These are phyloP conservation scores for Xanthostigma xanthostigma DNA, from an alignment of 2,888 invertebrate genomes.

Conservation along the genomic window DNA sequence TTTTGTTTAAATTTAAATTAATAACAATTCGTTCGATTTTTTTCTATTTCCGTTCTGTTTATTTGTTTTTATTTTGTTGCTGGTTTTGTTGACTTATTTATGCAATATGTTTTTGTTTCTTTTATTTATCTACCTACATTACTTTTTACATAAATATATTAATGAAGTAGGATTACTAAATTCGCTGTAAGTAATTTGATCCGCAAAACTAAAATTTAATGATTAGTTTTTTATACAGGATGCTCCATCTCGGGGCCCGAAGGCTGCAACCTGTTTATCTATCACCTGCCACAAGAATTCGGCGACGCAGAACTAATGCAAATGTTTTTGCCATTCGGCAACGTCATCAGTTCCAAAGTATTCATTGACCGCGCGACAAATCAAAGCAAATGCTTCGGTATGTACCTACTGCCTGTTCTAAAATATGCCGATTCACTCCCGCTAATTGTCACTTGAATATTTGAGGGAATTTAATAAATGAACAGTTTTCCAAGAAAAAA, in stretches of 20 bases:
- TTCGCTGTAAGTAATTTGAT: too few species aligned
- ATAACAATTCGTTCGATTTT: too few species aligned
- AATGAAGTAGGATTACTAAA: too few species aligned
- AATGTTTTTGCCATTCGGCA: conserved; percentile 99
- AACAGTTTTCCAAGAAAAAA: not conserved
- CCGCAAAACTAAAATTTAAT: not conserved
- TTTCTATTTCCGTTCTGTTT: too few species aligned
- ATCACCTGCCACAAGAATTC: conserved; percentile 99
- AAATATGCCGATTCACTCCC: not conserved
- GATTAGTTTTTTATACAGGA: conserved; percentile 36
- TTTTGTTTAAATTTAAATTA: too few species aligned
- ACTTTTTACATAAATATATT: too few species aligned
- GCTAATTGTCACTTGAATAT: not conserved
- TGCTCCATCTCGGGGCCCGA: conserved; percentile 96
- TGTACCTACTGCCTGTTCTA: conserved; percentile 27
- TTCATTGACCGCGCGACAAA: conserved; percentile 99
- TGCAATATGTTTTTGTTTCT: too few species aligned
- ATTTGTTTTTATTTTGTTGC: too few species aligned
- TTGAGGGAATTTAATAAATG: not conserved
- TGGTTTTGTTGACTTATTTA: too few species aligned
- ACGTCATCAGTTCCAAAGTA: conserved; percentile 99
- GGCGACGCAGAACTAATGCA: conserved; percentile 98
- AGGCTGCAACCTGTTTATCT: conserved; percentile 99
- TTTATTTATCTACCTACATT: too few species aligned
- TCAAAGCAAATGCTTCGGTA: conserved; percentile 99